Evolutionary conservation across 2,888 invertebrate species (phyloP).

Genomic region (Amblyjoppa proteus): DNA sequence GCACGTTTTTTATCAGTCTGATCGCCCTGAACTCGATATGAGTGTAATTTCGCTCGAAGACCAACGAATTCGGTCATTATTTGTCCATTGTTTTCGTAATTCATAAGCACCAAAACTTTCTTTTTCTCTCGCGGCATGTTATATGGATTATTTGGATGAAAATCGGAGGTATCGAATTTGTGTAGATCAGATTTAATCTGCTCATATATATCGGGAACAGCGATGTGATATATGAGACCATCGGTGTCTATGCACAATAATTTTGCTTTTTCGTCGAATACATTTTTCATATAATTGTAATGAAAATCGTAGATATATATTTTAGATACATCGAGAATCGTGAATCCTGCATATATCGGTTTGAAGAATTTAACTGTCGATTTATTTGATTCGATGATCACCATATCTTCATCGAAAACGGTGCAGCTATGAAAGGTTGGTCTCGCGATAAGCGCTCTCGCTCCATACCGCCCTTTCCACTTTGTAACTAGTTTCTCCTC

Average conservation of each 20-base stretch:
- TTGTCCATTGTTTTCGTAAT: conserved; percentile 47
- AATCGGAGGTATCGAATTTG: conserved; percentile 68
- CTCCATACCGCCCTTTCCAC: conserved; percentile 76
- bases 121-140: conserved; percentile 59
- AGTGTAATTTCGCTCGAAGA: too few species aligned
- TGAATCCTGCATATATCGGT: too few species aligned
- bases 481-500: conserved; percentile 76
- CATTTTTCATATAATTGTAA: too few species aligned
- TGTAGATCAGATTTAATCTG: conserved; percentile 59
- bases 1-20: too few species aligned
- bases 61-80: conserved; percentile 47
- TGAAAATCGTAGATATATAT: too few species aligned
- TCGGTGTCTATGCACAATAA: too few species aligned
- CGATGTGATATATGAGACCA: too few species aligned
- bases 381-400: conserved; percentile 77
- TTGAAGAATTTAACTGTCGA: too few species aligned
- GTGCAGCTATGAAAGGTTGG: conserved; percentile 75
- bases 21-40: too few species aligned
- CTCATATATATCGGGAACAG: conserved; percentile 60
- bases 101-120: conserved; percentile 40
- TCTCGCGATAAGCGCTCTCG: conserved; percentile 74
- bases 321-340: too few species aligned
- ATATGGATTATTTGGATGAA: conserved; percentile 56
- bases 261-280: too few species aligned
- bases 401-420: conserved; percentile 79